Conservation (phyloP, 2,113 vertebrate genomes). For the Gnathonemus echidnorhynchus region DNA sequence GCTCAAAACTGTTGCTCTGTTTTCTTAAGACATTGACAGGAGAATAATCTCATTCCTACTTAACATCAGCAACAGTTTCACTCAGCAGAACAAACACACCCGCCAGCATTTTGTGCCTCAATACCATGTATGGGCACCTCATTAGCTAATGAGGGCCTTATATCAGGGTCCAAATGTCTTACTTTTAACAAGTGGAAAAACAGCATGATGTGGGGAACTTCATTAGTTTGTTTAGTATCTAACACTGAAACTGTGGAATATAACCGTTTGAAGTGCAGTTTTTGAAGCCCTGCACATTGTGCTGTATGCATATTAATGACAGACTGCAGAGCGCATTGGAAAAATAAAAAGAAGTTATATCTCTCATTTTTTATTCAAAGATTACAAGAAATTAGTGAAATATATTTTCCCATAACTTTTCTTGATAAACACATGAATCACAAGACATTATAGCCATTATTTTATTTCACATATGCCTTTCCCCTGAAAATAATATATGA, state of each 20-base stretch:
- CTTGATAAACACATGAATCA: background rate
- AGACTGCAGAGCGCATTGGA: background rate
- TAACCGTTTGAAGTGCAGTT: background rate
- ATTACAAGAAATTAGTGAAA: background rate
- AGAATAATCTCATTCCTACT: no score
- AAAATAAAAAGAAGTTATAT: background rate
- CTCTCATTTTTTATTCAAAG: background rate
- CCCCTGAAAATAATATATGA: no score
- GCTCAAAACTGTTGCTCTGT: background rate
- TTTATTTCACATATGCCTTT: no score
- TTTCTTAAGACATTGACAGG: no score
- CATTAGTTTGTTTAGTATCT: background rate
- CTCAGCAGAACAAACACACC: no score
- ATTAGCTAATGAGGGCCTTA: background rate
- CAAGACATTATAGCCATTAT: background rate
- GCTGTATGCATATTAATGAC: background rate
- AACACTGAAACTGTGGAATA: background rate
- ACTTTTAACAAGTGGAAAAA: background rate
- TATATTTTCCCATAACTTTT: background rate
- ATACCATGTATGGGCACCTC: no score
- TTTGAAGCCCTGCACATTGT: background rate
- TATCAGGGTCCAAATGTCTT: background rate
- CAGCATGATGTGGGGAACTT: background rate
- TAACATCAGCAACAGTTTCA: no score
- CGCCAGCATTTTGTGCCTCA: no score